Evolutionary conservation across 2,888 invertebrate species (phyloP), one percentile per base, ranked within the genome.

Genomic region (Hybos culiciformis): DNA sequence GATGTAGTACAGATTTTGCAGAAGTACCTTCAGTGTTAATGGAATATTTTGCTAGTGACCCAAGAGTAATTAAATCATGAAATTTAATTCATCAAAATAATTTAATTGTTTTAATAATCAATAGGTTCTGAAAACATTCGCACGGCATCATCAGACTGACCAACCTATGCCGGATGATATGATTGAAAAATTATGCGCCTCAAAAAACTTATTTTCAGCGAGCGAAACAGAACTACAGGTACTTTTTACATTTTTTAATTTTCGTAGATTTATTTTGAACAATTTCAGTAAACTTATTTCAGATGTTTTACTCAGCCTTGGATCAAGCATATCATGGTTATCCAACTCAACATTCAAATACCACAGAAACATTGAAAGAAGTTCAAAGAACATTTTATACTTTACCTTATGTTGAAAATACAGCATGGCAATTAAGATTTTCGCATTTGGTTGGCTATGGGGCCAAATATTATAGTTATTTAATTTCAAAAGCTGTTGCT

Each of bases 1-100:
- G 98, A 44, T 97, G 96, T 62, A 79, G 90, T 50, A 96, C 97
- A 5, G 98, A 99, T 70, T 87, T 98, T 60, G 97, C 98, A 2
- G 98, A 99, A 74, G 88, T 98, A 33, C 98, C 98, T 7, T 94
- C 94, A n/a, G 84, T 96, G 46, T 72, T 98, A 15, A 94, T 97
- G 93, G 98, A 98, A 70, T 91, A 90, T 67, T 98, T 97, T 72
- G 87, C 92, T 9, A 77, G 79, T 42, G 91, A 93, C 69, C 82
- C 84, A 0, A 72, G 88, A 52, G 84, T 80, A 54, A 53, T 54
- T 53, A 32, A 2, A 18, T n/a, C 17, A 17, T 15, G 11, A 32
- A 5, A 36, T 20, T 29, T 37, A 41, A n/a, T 37, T 23, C 5
- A 18, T 23, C 31, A 12, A 18, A 17, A 31, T n/a, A 19, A 21